Conservation (phyloP, 30 jellyfish, hydroid and myxozoan species). For the Sanderia malayensis region DNA sequence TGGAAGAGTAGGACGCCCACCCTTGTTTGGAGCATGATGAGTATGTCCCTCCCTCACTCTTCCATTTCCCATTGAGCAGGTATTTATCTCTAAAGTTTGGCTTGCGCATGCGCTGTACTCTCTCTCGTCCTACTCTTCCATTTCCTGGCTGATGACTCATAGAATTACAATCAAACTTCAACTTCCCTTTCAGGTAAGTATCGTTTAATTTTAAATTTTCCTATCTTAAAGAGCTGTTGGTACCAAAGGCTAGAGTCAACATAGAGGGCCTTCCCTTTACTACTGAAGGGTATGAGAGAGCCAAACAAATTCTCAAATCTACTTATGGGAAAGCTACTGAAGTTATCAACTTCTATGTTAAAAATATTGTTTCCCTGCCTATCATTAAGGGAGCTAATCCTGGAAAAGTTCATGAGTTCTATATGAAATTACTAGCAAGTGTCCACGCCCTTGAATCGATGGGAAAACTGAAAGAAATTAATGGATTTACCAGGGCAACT, state of each 20-base stretch:
- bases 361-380: constrained; percentile 9
- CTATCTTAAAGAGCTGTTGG: background rate
- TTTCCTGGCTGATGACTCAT: too few relatives aligned
- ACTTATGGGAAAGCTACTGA: background rate
- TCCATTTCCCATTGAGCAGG: too few relatives aligned
- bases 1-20: too few relatives aligned
- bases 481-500: constrained; percentile 57
- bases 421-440: constrained; percentile 14
- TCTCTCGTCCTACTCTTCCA: too few relatives aligned
- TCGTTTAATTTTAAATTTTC: too few relatives aligned
- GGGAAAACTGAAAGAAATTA: constrained; percentile 52
- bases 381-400: constrained; percentile 15
- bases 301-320: background rate
- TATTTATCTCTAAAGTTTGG: too few relatives aligned
- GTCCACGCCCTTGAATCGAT: constrained; percentile 45
- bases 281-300: constrained; percentile 12
- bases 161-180: too few relatives aligned
- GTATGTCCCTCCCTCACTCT: too few relatives aligned
- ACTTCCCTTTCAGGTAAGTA: too few relatives aligned
- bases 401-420: constrained; percentile 26
- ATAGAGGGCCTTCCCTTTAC: background rate
- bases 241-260: too few relatives aligned
- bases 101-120: too few relatives aligned
- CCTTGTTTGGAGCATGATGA: too few relatives aligned
- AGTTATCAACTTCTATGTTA: background rate